Base-by-base conservation (phyloP, 2,888 invertebrate species). In the Macroteleia sp. region DNA sequence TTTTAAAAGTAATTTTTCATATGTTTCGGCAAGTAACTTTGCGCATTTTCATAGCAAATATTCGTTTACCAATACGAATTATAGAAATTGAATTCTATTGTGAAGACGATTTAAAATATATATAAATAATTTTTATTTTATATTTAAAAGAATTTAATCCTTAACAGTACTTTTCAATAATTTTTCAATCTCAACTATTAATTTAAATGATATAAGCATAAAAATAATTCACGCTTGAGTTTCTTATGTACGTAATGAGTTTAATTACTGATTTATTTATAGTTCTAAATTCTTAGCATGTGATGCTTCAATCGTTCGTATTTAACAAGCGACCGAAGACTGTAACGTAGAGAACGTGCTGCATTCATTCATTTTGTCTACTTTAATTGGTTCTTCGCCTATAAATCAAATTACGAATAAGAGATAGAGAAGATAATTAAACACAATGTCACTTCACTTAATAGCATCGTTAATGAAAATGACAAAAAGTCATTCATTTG, bases 321-420 rank as follows among this genome's bases (percentile, higher is more conserved):
- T 62, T 66, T 52, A 41, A 74, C 66, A 42, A 74, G 25, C 57
- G 42, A 57, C 48, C 50, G 42, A 66, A 57, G 22, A 14, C 54
- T 74, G 50, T 66, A 50, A 66, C 39, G 22, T 44, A 25, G 19
- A 14, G 50, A 36, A 74, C 59, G 66, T 74, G 64, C 57, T 64
- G 42, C 20, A 57, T 64, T 66, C 52, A 48, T 36, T 74, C 66
- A 57, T 74, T 66, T 74, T 74, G 59, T 74, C 73, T 66, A 66
- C 73, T 74, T 74, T 74, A 74, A 74, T 74, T 74, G 50, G 73
- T 74, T 66, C 73, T 64, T 66, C 42, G 30, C 14, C 41, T 62
- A 64, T 74, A 74, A 66, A 66, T 73, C 64, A 64, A 73, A 64
- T 64, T 73, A 25, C 62, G 54, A 62, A 56, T 62, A 48, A 71